Evolutionary conservation across 2,888 invertebrate genomes (phyloP).

Genomic region (Lycocerus yunnanus): DNA sequence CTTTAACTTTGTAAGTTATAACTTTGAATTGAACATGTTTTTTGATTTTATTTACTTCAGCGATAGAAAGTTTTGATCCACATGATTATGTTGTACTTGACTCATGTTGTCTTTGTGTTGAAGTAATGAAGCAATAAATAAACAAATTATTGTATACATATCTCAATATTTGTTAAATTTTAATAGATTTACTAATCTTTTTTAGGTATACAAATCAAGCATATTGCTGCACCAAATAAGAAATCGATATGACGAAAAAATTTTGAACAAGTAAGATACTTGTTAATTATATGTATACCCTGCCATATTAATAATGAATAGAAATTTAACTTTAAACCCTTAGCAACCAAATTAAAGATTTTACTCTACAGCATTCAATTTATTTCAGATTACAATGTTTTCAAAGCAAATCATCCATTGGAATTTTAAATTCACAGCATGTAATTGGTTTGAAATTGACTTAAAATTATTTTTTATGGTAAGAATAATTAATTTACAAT

Average conservation of each 20-base stretch:
- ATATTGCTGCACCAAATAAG: not conserved
- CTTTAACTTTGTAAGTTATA: no score
- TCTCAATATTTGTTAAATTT: no score
- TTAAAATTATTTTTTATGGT: slow-evolving; percentile 29
- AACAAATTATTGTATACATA: no score
- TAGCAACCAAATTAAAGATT: not conserved
- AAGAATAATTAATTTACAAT: not conserved
- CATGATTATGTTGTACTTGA: no score
- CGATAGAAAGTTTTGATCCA: no score
- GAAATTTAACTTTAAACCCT: not conserved
- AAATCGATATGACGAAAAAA: not conserved
- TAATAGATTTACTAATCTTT: not conserved
- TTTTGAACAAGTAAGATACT: not conserved
- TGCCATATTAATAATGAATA: not conserved
- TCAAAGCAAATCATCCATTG: slow-evolving; percentile 34
- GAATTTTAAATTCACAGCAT: slow-evolving; percentile 32
- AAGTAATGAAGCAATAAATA: no score
- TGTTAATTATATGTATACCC: no score
- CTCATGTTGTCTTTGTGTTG: no score
- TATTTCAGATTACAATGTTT: slow-evolving; percentile 25
- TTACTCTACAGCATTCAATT: not conserved
- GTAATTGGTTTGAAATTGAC: slow-evolving; percentile 29
- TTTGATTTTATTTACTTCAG: no score
- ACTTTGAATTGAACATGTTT: no score
- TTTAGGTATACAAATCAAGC: not conserved